Percentiles rank a stretch among this genome's conserved stretches.
Evolutionary conservation across 2,888 invertebrate species (phyloP).

Genomic region (Spicauda simplicius): DNA sequence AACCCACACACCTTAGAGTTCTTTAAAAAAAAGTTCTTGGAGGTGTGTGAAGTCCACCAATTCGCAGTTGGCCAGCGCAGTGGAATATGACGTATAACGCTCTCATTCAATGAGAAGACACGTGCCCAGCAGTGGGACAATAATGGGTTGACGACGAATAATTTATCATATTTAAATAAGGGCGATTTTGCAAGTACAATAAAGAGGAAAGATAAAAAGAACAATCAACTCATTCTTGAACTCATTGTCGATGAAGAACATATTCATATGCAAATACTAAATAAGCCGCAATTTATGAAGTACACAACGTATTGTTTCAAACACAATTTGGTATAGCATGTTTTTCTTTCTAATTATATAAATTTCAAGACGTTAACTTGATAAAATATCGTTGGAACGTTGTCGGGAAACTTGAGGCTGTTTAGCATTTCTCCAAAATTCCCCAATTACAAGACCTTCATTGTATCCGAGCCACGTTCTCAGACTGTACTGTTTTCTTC

Average conservation of each 20-base stretch:
- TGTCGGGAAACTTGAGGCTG: conserved; percentile 38
- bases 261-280: neutral
- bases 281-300: neutral
- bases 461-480: conserved; percentile 24
- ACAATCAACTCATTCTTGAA: too few relatives aligned
- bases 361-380: conserved; percentile 33
- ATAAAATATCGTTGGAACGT: conserved; percentile 35
- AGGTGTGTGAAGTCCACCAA: too few relatives aligned
- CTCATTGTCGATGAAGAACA: too few relatives aligned
- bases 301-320: neutral
- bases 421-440: conserved; percentile 26
- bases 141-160: too few relatives aligned
- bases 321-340: neutral
- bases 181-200: neutral
- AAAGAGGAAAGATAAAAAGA: too few relatives aligned
- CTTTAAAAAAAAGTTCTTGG: too few relatives aligned
- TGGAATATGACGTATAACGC: too few relatives aligned
- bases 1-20: too few relatives aligned
- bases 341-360: conserved; percentile 19
- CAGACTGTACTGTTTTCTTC: conserved; percentile 30
- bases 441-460: conserved; percentile 20
- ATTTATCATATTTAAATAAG: too few relatives aligned
- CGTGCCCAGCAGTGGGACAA: too few relatives aligned
- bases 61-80: too few relatives aligned
- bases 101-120: too few relatives aligned